A percentile compares a stretch with the other conserved stretches of the same genome.
Conservation (phyloP, 2,888 invertebrate genomes). For the Yponomeuta sedellus region DNA sequence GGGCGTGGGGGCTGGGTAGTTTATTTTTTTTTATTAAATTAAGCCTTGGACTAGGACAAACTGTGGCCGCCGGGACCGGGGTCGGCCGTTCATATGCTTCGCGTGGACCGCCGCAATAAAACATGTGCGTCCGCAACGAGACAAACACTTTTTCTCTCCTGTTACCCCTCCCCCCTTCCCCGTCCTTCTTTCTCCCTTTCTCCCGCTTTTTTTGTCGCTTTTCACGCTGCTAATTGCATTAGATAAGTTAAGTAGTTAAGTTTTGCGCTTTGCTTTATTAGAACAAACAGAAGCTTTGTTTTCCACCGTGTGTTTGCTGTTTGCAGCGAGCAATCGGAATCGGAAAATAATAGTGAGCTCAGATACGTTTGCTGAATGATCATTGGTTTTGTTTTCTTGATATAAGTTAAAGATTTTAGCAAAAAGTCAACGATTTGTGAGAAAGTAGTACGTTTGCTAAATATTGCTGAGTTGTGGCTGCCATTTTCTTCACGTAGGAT, state of each 20-base stretch:
- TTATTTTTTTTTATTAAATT: slow-evolving; percentile 53
- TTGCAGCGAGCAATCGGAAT: background rate
- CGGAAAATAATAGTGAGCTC: too few relatives aligned
- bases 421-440: too few relatives aligned
- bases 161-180: background rate
- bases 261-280: slow-evolving; percentile 1
- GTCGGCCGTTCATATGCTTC: slow-evolving; percentile 39
- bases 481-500: too few relatives aligned
- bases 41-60: slow-evolving; percentile 47
- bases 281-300: background rate
- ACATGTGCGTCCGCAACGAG: slow-evolving; percentile 32
- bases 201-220: slow-evolving; percentile 15
- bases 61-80: slow-evolving; percentile 36
- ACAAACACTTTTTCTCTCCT: background rate
- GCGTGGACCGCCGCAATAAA: slow-evolving; percentile 34
- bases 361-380: background rate
- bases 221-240: slow-evolving; percentile 9
- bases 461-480: too few relatives aligned
- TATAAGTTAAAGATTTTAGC: too few relatives aligned
- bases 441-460: too few relatives aligned
- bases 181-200: slow-evolving; percentile 12
- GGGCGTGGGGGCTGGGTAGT: slow-evolving; percentile 27
- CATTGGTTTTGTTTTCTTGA: background rate
- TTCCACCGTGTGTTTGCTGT: background rate
- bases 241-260: slow-evolving; percentile 3